These are phyloP conservation scores for Mionectes olivaceus DNA, from an alignment of 2,797 vertebrate species.

Conservation along the genomic window DNA sequence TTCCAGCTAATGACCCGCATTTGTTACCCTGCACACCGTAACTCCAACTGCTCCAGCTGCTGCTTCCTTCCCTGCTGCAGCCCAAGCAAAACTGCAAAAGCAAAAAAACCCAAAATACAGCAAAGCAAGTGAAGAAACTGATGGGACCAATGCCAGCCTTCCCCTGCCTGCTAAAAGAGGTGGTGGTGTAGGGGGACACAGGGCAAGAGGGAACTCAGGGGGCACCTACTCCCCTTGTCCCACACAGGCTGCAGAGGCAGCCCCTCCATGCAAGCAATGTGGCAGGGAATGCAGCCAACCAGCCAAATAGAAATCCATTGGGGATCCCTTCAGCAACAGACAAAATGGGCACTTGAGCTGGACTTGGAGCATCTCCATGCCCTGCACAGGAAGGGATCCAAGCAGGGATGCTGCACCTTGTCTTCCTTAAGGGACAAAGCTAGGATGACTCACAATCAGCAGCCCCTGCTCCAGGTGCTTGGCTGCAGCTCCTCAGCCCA, in stretches of 20 bases:
- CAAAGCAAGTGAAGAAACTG: background rate
- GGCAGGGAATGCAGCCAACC: background rate
- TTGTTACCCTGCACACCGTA: background rate
- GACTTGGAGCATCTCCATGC: background rate
- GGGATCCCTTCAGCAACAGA: background rate
- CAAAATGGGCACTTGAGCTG: background rate
- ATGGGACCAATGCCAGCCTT: background rate
- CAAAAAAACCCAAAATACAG: accelerated
- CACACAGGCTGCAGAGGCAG: accelerated
- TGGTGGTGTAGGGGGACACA: background rate
- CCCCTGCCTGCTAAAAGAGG: background rate
- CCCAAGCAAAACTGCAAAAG: background rate
- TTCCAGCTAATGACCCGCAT: conserved; percentile 26
- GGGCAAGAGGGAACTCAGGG: background rate
- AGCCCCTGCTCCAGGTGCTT: background rate
- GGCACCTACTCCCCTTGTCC: background rate
- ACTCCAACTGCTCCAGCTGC: background rate
- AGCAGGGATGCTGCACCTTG: background rate
- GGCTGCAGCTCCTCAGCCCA: background rate
- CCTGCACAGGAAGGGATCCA: background rate
- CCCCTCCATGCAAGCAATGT: background rate
- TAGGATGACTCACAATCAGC: background rate
- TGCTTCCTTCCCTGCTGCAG: background rate
- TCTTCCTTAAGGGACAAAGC: background rate
- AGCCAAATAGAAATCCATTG: background rate